These are phyloP conservation scores for Sesia apiformis DNA, from an alignment of 2,888 invertebrate species.

Conservation along the genomic window DNA sequence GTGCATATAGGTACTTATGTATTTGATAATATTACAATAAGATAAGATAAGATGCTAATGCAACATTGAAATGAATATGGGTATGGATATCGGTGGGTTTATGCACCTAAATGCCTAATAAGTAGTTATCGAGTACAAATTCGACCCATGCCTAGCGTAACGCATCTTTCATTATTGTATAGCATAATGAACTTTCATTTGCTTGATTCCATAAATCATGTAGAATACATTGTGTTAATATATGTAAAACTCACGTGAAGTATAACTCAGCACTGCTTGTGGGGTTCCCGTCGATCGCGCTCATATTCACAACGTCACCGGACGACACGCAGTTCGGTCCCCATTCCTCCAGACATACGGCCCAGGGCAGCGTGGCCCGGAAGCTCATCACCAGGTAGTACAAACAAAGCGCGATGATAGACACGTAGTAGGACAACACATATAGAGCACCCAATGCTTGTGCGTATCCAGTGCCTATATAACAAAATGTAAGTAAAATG, in stretches of 20 bases:
- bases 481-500: too few relatives aligned
- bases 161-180: too few relatives aligned
- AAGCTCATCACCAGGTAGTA: slow-evolving; percentile 84
- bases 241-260: slow-evolving; percentile 62
- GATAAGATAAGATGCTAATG: too few relatives aligned
- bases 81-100: too few relatives aligned
- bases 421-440: slow-evolving; percentile 85
- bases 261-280: slow-evolving; percentile 75
- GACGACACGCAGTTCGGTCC: slow-evolving; percentile 51
- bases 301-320: slow-evolving; percentile 27
- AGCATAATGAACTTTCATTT: not conserved
- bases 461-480: slow-evolving; percentile 80
- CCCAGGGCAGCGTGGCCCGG: slow-evolving; percentile 81
- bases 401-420: slow-evolving; percentile 81
- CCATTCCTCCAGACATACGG: slow-evolving; percentile 77
- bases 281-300: slow-evolving; percentile 20
- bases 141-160: too few relatives aligned
- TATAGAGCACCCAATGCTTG: slow-evolving; percentile 77
- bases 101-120: too few relatives aligned
- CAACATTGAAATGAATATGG: too few relatives aligned
- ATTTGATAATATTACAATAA: too few relatives aligned
- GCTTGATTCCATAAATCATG: not conserved
- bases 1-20: too few relatives aligned
- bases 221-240: not conserved
- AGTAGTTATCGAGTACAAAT: too few relatives aligned